phyloP scores from a whole-genome alignment of 2,888 invertebrate species.

The Crepidodera aurea region DNA sequence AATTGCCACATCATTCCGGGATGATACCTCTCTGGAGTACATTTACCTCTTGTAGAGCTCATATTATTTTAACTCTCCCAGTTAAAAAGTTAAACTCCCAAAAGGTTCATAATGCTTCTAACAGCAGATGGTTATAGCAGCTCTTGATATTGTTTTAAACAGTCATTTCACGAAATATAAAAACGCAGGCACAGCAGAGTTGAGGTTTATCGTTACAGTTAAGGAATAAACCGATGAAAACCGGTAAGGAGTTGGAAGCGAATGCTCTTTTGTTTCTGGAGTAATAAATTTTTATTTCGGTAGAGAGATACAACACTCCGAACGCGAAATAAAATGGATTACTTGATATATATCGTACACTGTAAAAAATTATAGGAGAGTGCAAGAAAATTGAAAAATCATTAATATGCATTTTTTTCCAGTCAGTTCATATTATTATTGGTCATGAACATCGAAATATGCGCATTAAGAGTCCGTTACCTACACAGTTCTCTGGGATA shows the following conservation, averaged over 20 bases:
- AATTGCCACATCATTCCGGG: not conserved
- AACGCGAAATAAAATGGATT: conserved; percentile 42
- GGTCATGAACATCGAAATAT: too few species aligned
- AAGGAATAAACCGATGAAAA: conserved; percentile 36
- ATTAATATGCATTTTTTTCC: too few species aligned
- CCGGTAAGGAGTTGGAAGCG: conserved; percentile 13
- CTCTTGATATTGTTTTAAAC: conserved; percentile 36
- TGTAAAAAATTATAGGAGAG: too few species aligned
- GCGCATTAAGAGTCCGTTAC: too few species aligned
- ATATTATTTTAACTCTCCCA: conserved; percentile 31
- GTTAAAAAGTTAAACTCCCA: conserved; percentile 42
- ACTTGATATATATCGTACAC: conserved; percentile 24
- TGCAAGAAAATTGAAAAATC: too few species aligned
- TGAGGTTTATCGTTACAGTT: conserved; percentile 43
- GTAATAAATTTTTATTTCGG: conserved; percentile 45
- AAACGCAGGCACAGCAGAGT: conserved; percentile 27
- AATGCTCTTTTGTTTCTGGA: conserved; percentile 33
- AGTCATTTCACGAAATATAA: conserved; percentile 28
- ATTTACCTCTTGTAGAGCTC: conserved; percentile 19
- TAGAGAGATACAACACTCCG: conserved; percentile 32
- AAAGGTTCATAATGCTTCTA: conserved; percentile 40
- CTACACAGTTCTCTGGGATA: too few species aligned
- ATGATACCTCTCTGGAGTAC: conserved; percentile 5
- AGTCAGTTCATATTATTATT: too few species aligned
- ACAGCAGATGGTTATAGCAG: conserved; percentile 32